Conservation (phyloP, 2,113 vertebrate genomes). For the Pimephales promelas region DNA sequence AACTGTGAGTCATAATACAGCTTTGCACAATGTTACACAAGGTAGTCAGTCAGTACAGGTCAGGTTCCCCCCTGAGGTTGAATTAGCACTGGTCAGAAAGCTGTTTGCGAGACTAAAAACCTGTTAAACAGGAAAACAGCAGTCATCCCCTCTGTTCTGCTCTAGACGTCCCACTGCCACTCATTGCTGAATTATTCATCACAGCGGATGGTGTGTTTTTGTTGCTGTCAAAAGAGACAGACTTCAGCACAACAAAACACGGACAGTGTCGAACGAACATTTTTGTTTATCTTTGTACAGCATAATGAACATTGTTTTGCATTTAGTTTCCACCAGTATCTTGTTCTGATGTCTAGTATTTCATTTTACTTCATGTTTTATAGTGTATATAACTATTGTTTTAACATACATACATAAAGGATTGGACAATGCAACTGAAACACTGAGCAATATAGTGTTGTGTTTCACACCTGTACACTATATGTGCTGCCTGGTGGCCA, state of each 20-base stretch:
- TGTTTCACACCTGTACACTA: too few relatives aligned
- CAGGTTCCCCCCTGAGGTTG: conserved; percentile 25
- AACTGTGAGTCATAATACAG: not conserved
- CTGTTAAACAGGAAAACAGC: conserved; percentile 37
- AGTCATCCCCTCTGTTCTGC: conserved; percentile 31
- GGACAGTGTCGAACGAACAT: not conserved
- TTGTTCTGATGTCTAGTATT: not conserved
- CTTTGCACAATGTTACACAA: not conserved
- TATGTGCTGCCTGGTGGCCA: too few relatives aligned
- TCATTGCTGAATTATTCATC: conserved; percentile 50
- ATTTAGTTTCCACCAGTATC: not conserved
- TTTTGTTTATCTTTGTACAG: not conserved
- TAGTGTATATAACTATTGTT: not conserved
- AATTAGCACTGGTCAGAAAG: conserved; percentile 24
- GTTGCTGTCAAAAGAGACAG: not conserved
- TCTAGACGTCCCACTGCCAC: conserved; percentile 25
- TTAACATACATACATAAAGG: not conserved
- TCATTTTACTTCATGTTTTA: not conserved
- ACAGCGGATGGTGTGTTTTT: conserved; percentile 28
- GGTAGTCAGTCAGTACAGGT: not conserved
- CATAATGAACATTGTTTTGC: not conserved
- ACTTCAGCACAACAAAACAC: conserved; percentile 4
- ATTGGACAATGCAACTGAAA: too few relatives aligned
- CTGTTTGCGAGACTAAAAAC: conserved; percentile 37
- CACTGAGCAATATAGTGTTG: too few relatives aligned